Conservation (phyloP, 2,113 vertebrate genomes). For the Shinisaurus crocodilurus region DNA sequence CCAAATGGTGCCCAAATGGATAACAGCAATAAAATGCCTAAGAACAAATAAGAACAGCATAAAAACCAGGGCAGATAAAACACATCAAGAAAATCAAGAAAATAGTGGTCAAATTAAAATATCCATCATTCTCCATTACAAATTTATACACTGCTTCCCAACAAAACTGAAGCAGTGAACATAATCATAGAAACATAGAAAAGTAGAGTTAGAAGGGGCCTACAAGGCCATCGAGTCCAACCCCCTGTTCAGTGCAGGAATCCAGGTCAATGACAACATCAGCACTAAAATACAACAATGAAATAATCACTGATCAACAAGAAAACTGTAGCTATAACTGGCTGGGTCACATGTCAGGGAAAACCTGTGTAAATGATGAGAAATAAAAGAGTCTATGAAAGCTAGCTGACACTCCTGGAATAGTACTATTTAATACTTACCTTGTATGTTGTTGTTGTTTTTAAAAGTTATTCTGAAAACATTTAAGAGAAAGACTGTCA, state of each 20-base stretch:
- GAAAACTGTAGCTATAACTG: no score
- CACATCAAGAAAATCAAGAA: background rate
- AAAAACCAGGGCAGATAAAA: background rate
- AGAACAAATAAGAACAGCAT: background rate
- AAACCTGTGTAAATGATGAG: background rate
- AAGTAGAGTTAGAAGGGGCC: no score
- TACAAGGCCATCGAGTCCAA: no score
- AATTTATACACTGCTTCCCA: no score
- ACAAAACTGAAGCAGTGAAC: no score
- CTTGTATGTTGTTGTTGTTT: conserved; percentile 4
- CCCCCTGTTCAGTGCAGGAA: no score
- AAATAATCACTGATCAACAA: no score
- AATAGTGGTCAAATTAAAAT: background rate
- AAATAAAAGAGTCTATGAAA: background rate
- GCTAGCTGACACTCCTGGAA: background rate
- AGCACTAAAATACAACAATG: no score
- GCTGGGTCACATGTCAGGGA: no score
- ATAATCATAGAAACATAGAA: no score
- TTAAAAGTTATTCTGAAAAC: background rate
- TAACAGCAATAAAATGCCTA: background rate
- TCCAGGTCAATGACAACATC: no score
- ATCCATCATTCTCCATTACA: no score
- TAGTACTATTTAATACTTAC: background rate
- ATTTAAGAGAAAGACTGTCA: background rate
- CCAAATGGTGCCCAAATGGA: background rate